These are phyloP conservation scores for Cenopis cana DNA, from an alignment of 2,888 invertebrate species.

Conservation along the genomic window DNA sequence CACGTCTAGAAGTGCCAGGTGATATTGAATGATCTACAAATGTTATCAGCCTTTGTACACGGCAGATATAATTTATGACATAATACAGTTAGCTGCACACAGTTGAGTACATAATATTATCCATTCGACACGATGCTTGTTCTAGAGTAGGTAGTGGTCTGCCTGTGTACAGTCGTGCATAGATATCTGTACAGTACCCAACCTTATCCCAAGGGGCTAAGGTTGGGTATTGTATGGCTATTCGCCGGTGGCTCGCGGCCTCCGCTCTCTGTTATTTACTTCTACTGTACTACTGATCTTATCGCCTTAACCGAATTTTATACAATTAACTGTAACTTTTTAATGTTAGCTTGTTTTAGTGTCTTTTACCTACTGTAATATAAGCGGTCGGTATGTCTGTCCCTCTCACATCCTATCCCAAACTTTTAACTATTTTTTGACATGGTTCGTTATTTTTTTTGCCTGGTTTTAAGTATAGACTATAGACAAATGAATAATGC, in stretches of 20 bases:
- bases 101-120: conserved; percentile 8
- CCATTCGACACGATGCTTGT: conserved; percentile 13
- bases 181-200: neutral
- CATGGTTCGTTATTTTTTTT: neutral
- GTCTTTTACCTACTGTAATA: conserved; percentile 34
- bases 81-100: conserved; percentile 43
- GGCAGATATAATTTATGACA: neutral
- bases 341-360: conserved; percentile 56
- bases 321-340: conserved; percentile 57
- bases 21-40: conserved; percentile 9
- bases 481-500: no score
- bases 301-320: conserved; percentile 71
- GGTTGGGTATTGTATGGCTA: neutral
- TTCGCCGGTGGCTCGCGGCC: conserved; percentile 6
- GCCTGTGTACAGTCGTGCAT: conserved; percentile 13
- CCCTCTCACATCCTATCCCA: conserved; percentile 7
- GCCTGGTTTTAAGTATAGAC: neutral
- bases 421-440: neutral
- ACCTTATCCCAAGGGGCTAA: neutral
- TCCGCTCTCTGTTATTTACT: conserved; percentile 21
- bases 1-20: neutral
- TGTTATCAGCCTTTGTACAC: conserved; percentile 1
- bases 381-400: conserved; percentile 47
- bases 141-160: conserved; percentile 16
- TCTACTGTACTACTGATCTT: conserved; percentile 57